phyloP scores from a whole-genome alignment of 2,113 vertebrate genomes.

The Myotis lucifugus region DNA sequence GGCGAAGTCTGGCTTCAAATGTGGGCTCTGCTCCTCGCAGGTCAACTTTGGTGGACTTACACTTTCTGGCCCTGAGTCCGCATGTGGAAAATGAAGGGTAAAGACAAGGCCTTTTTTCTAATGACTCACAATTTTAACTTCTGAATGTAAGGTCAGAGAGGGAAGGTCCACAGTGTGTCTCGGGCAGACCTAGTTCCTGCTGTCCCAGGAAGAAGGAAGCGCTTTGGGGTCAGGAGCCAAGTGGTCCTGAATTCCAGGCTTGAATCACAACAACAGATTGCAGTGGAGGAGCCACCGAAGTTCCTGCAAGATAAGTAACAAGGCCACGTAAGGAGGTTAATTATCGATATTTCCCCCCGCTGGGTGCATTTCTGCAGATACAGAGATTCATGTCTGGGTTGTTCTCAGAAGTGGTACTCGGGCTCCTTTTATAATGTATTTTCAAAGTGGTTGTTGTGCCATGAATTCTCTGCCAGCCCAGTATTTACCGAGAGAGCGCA shows the following conservation, averaged over 20 bases:
- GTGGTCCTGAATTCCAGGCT: not conserved
- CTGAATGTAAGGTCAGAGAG: not conserved
- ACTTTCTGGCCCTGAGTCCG: not conserved
- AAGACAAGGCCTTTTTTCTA: not conserved
- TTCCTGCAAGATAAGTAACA: not conserved
- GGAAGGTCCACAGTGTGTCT: not conserved
- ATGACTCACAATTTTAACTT: not conserved
- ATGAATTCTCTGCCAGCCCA: not conserved
- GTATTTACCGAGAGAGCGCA: not conserved
- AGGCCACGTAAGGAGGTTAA: not conserved
- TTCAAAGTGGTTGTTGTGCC: not conserved
- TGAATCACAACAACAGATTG: not conserved
- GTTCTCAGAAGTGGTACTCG: not conserved
- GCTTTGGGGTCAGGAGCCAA: not conserved
- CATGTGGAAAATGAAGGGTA: not conserved
- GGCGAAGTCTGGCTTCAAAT: not conserved
- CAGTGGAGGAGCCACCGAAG: not conserved
- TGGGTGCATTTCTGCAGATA: not conserved
- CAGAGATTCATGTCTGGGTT: not conserved
- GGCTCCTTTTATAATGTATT: not conserved
- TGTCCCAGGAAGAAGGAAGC: not conserved
- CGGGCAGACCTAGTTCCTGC: not conserved
- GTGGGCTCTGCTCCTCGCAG: not conserved
- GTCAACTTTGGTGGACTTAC: not conserved
- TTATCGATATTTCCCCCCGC: not conserved